Evolutionary conservation across 2,113 vertebrate species (phyloP).

Genomic region (Erythrocebus patas): DNA sequence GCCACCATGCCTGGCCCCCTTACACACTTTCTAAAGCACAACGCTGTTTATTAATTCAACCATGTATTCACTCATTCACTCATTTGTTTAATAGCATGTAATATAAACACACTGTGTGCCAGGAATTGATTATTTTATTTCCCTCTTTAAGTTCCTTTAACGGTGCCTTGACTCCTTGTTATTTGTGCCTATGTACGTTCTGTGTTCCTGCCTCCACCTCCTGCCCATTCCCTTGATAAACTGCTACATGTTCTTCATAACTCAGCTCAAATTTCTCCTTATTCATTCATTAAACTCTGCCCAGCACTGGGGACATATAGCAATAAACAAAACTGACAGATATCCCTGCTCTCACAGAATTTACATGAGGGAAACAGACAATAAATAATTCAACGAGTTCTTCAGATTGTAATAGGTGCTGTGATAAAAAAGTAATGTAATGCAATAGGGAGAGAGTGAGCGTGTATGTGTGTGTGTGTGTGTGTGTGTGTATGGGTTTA

Average conservation of each 20-base stretch:
- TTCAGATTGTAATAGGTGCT: not conserved
- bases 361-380: slow-evolving; percentile 21
- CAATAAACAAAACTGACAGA: not conserved
- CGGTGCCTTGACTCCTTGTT: not conserved
- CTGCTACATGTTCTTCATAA: not conserved
- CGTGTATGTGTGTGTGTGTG: not conserved
- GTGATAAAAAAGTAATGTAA: not conserved
- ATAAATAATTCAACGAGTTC: slow-evolving; percentile 10
- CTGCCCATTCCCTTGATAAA: not conserved
- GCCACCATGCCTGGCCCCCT: not conserved
- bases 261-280: not conserved
- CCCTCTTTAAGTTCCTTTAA: not conserved
- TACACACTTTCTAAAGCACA: not conserved
- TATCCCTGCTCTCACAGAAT: not conserved
- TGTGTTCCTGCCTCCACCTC: not conserved
- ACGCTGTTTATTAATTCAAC: not conserved
- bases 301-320: not conserved
- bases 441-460: not conserved
- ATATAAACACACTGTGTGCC: not conserved
- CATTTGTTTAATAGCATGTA: not conserved
- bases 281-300: not conserved
- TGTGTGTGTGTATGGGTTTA: not conserved
- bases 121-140: not conserved
- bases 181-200: not conserved
- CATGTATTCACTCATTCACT: not conserved